Evolutionary conservation across 2,797 vertebrate genomes (phyloP), one percentile per base, ranked within the genome.

Genomic region (Acanthurus lineatus): DNA sequence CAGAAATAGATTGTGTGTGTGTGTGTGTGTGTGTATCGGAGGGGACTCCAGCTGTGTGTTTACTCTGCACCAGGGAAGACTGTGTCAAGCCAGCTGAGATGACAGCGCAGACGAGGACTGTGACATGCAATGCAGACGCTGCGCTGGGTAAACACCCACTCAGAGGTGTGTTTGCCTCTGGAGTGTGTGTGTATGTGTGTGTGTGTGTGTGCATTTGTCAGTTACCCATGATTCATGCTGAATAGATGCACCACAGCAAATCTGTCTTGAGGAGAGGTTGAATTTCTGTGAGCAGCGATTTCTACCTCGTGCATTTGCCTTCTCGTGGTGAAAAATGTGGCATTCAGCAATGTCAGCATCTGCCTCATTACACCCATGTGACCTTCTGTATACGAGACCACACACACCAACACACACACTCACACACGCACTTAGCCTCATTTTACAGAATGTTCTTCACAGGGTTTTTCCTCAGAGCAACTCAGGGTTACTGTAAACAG

Each of bases 31-130:
- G 73, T 65, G 48, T 1, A 9, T 25, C 6, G 3, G 35, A 58
- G 64, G 66, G 47, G 67, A 76, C 76, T 86, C 84, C 84, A 84
- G 90, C 85, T 86, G 87, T 76, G 81, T 85, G 86, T 89, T 89
- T 81, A 83, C 75, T 70, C 77, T 77, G 83, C 72, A 84, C 73
- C 62, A 40, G 53, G 77, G 73, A 78, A 66, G 85, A 81, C 71
- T 49, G 68, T 75, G 86, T 82, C 65, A 74, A 73, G 59, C 77
- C 79, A 82, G 86, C 78, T 83, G 86, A 86, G 78, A 84, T 84
- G 69, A 88, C 85, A 60, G 64, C 40, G 65, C 76, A 77, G 76
- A 83, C 40, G 71, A 73, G 28, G 68, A 54, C 73, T 63, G 40
- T 76, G 86, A 82, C 73, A 76, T 16, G 65, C 68, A 68, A 38